phyloP scores from a whole-genome alignment of 2,888 invertebrate species.

The Physocephala rufipes region DNA sequence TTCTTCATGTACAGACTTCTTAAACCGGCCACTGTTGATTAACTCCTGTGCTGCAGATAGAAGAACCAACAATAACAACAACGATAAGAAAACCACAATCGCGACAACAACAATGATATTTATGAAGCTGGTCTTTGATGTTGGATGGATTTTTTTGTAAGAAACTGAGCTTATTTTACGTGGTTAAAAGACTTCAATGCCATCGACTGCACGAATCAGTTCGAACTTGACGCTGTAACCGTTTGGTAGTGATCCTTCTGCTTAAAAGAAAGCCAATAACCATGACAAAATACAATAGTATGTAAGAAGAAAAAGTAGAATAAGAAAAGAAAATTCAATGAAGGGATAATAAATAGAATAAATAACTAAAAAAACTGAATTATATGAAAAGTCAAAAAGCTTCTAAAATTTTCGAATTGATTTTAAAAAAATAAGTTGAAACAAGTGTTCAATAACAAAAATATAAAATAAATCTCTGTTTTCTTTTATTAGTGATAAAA shows the following conservation, averaged over 20 bases:
- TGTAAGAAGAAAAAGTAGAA: not conserved
- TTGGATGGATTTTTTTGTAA: slow-evolving; percentile 12
- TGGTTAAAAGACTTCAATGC: slow-evolving; percentile 33
- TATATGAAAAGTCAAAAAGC: too few species aligned
- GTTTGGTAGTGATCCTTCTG: slow-evolving; percentile 22
- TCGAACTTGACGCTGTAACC: slow-evolving; percentile 25
- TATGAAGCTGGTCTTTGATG: slow-evolving; percentile 18
- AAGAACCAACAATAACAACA: slow-evolving; percentile 16
- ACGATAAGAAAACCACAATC: not conserved
- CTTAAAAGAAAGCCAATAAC: not conserved
- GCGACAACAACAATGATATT: not conserved
- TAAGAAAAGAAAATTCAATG: not conserved
- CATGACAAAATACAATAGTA: not conserved
- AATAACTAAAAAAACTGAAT: too few species aligned
- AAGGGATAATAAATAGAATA: too few species aligned
- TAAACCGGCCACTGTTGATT: not conserved
- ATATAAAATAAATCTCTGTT: too few species aligned
- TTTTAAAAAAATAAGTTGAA: too few species aligned
- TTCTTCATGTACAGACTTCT: slow-evolving; percentile 9
- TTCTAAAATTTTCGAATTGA: too few species aligned
- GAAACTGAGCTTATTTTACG: slow-evolving; percentile 22
- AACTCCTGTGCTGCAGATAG: not conserved
- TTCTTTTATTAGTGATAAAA: too few species aligned
- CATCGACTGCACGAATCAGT: slow-evolving; percentile 24
- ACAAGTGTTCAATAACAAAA: too few species aligned